Evolutionary conservation across 2,797 vertebrate genomes (phyloP).

Genomic region (Sebastes nivosus): DNA sequence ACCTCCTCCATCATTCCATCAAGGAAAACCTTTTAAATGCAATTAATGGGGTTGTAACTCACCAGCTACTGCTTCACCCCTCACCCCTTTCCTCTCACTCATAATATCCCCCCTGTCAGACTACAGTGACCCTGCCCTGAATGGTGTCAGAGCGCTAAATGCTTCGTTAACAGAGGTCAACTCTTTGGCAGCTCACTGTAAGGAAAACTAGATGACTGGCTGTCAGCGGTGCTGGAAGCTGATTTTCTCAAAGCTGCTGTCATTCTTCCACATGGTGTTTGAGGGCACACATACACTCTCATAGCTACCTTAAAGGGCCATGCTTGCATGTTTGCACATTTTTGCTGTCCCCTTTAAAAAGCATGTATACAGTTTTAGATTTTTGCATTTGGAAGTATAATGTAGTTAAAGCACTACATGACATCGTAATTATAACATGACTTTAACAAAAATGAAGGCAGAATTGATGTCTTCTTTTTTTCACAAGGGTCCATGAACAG

Average conservation of each 20-base stretch:
- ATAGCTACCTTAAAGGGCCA: background rate
- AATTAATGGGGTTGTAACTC: constrained; percentile 58
- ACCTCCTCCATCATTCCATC: constrained; percentile 13
- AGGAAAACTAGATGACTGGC: constrained; percentile 19
- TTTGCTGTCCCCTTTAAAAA: background rate
- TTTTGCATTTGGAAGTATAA: background rate
- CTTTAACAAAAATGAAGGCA: too few relatives aligned
- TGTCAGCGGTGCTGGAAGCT: background rate
- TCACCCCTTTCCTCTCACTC: constrained; percentile 14
- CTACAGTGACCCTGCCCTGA: constrained; percentile 39
- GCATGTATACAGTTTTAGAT: background rate
- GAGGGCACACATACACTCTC: background rate
- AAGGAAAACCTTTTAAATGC: constrained; percentile 60
- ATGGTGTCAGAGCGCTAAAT: constrained; percentile 32
- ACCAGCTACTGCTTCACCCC: background rate
- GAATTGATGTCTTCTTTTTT: background rate
- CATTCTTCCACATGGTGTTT: constrained; percentile 22
- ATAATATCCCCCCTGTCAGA: constrained; percentile 2
- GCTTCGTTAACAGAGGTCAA: constrained; percentile 44
- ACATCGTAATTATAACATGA: too few relatives aligned
- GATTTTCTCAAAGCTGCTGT: constrained; percentile 34
- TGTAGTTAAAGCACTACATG: too few relatives aligned
- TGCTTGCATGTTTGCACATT: background rate
- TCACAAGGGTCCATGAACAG: background rate
- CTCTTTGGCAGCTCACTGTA: constrained; percentile 10